A percentile compares a stretch with the other conserved stretches of the same genome.
Evolutionary conservation across 1,140 invertebrate species (phyloP).

Genomic region (Ephestia elutella): DNA sequence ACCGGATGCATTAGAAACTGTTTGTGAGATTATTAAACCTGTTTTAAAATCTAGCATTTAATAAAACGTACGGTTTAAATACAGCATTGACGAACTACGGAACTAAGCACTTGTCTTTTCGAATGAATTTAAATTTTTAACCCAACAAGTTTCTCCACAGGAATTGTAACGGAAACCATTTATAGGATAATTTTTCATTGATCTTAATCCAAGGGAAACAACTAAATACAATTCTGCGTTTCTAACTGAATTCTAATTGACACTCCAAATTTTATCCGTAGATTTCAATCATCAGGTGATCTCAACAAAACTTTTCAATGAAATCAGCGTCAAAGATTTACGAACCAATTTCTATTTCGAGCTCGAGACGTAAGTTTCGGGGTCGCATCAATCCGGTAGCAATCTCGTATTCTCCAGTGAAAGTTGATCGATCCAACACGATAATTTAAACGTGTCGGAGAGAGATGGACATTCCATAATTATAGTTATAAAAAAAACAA

Average conservation of each 20-base stretch:
- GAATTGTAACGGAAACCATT: no score
- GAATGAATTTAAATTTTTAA: no score
- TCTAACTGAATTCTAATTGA: no score
- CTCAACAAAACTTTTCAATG: not conserved
- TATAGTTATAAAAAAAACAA: constrained; percentile 1
- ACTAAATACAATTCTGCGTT: no score
- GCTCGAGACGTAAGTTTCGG: constrained; percentile 16
- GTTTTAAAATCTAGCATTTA: not conserved
- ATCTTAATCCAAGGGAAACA: no score
- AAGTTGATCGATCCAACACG: constrained; percentile 33
- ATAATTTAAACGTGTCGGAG: constrained; percentile 12
- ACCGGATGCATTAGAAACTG: not conserved
- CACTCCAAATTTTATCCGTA: not conserved
- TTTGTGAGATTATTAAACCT: not conserved
- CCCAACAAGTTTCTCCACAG: no score
- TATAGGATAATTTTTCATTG: no score
- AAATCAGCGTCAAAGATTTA: constrained; percentile 1
- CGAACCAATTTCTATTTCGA: constrained; percentile 11
- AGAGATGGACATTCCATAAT: constrained; percentile 3
- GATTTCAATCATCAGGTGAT: not conserved
- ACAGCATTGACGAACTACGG: no score
- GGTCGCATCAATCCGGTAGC: constrained; percentile 29
- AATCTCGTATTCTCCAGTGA: constrained; percentile 26
- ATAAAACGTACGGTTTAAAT: no score
- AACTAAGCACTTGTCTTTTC: no score